A percentile compares a stretch with the other conserved stretches of the same genome.
These are phyloP conservation scores for Atethmia centrago DNA, from an alignment of 2,888 invertebrate genomes.

Conservation along the genomic window DNA sequence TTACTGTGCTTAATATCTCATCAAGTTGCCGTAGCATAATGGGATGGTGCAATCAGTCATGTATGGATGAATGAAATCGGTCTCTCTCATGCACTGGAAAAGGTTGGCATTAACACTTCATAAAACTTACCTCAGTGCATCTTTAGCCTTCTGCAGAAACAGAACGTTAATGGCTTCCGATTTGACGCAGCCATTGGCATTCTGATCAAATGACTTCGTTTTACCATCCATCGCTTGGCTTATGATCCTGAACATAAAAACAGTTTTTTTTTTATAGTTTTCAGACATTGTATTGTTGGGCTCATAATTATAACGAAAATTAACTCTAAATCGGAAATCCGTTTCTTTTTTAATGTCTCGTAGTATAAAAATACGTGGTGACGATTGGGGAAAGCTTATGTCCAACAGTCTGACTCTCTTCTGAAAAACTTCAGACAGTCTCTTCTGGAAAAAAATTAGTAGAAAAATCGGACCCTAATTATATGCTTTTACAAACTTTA, in stretches of 20 bases:
- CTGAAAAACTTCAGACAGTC: too few species aligned
- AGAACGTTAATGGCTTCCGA: constrained; percentile 93
- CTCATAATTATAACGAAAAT: background rate
- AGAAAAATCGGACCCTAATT: background rate
- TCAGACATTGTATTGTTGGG: background rate
- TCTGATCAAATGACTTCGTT: constrained; percentile 96
- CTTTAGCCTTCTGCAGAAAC: constrained; percentile 92
- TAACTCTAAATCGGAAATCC: background rate
- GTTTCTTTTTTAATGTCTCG: background rate
- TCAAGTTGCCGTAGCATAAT: background rate
- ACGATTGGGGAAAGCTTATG: background rate
- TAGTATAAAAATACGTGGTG: background rate
- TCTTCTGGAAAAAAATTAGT: background rate
- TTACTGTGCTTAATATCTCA: background rate
- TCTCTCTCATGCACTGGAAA: background rate
- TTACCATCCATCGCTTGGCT: constrained; percentile 93
- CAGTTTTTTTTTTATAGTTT: background rate
- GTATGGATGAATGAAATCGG: background rate
- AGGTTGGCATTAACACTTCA: background rate
- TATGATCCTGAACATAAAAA: constrained; percentile 67
- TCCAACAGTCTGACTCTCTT: background rate
- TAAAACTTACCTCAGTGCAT: constrained; percentile 86
- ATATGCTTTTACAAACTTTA: background rate
- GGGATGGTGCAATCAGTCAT: background rate
- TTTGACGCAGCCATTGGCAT: constrained; percentile 94